phyloP scores from a whole-genome alignment of 2,888 invertebrate species.

The Leistus spinibarbis region DNA sequence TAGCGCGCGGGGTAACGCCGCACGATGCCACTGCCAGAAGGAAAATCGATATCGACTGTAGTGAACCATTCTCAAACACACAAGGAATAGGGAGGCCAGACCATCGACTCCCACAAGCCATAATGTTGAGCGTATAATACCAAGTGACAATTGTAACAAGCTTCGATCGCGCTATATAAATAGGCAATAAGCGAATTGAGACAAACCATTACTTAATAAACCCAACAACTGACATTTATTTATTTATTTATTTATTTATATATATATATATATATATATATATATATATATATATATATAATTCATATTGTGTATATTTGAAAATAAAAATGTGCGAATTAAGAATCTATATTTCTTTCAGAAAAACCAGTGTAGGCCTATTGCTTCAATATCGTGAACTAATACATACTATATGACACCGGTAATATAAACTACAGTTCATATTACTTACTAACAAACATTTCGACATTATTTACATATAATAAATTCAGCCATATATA shows the following conservation, averaged over 20 bases:
- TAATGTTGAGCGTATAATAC: slow-evolving; percentile 16
- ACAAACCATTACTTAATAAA: slow-evolving; percentile 3
- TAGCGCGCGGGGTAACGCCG: too few relatives aligned
- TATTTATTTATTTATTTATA: background rate
- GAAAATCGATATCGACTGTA: slow-evolving; percentile 17
- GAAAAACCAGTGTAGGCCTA: too few relatives aligned
- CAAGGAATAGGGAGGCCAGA: background rate
- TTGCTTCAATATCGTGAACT: too few relatives aligned
- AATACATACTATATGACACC: too few relatives aligned
- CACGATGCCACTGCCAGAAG: background rate
- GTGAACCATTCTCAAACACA: background rate
- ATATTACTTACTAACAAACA: background rate
- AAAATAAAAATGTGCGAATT: too few relatives aligned
- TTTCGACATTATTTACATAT: background rate
- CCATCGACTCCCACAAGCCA: background rate
- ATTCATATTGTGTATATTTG: too few relatives aligned
- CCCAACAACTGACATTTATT: background rate
- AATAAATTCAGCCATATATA: background rate
- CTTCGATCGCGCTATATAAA: slow-evolving; percentile 25
- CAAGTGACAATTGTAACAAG: slow-evolving; percentile 35
- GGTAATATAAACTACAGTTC: background rate
- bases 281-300: background rate
- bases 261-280: background rate
- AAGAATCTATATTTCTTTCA: too few relatives aligned
- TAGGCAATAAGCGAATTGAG: slow-evolving; percentile 8